A percentile compares a stretch with the other conserved stretches of the same genome.
Evolutionary conservation across 2,113 vertebrate genomes (phyloP).

Genomic region (Ailurus styani): DNA sequence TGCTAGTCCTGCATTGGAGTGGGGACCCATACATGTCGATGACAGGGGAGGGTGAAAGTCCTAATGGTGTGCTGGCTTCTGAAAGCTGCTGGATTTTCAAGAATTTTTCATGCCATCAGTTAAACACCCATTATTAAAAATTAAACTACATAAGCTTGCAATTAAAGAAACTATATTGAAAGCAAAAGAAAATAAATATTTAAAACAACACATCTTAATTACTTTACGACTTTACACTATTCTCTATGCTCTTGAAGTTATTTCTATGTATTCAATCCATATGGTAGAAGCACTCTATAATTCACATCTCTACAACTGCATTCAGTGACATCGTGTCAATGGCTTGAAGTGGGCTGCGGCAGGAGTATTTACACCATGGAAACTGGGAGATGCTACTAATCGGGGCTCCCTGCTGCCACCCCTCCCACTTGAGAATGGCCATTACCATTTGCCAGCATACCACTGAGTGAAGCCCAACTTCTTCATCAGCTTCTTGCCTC

Average conservation of each 20-base stretch:
- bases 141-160: background rate
- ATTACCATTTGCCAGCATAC: background rate
- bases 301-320: background rate
- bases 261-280: background rate
- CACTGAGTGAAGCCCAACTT: background rate
- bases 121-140: background rate
- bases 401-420: background rate
- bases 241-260: background rate
- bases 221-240: background rate
- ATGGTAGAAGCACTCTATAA: background rate
- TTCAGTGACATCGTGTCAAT: background rate
- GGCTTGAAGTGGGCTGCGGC: background rate
- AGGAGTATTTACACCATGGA: background rate
- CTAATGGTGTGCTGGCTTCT: background rate
- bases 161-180: background rate
- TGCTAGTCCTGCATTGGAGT: background rate
- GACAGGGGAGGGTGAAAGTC: background rate
- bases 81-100: background rate
- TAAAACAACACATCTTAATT: background rate
- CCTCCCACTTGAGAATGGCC: background rate
- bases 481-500: background rate
- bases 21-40: background rate
- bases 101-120: background rate
- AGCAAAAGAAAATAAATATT: background rate
- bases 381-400: background rate